Evolutionary conservation across 2,113 vertebrate species (phyloP), one percentile per base, ranked within the genome.

Genomic region (Pseudolaguvia tuberculata): DNA sequence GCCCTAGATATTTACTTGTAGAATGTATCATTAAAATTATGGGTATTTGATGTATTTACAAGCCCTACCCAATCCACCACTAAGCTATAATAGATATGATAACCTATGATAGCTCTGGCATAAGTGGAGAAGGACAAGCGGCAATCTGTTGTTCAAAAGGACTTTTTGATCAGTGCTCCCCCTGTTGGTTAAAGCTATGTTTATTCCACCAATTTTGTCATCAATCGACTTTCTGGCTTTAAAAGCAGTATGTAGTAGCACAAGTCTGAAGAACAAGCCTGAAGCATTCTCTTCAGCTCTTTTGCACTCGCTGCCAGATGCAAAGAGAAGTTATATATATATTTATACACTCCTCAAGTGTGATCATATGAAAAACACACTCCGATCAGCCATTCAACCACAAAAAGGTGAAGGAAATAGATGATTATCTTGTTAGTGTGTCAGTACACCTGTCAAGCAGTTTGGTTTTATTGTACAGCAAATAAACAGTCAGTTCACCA

Each of bases 101-200:
- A 21, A 50, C 13, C 14, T 10, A n/a, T n/a, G n/a, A 17, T n/a
- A 42, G 31, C 15, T 50, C 27, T 12, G 14, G 29, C 42, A 5
- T 56, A 39, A 6, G 39, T 18, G 21, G 35, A 21, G 71, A 80
- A 62, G 72, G 71, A 42, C 65, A 29, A 69, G 31, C 23, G 70
- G 31, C 31, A 35, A 35, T 4, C 31, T 35, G 31, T 35, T 35
- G 31, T 35, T 35, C 18, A 63, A 52, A 68, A 51, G 42, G 65
- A 50, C 79, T 83, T 80, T 82, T 82, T 82, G 85, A 74, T 86
- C 87, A 75, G 77, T 86, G 87, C 88, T 79, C 87, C 89, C 87
- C 84, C 87, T 88, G 84, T 84, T 86, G 90, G 86, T 79, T 81
- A 77, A 66, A 80, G 70, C n/a, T 50, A 67, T 25, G 48, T 53